Evolutionary conservation across 2,113 vertebrate species (phyloP).

Genomic region (Erythrocercus mccallii): DNA sequence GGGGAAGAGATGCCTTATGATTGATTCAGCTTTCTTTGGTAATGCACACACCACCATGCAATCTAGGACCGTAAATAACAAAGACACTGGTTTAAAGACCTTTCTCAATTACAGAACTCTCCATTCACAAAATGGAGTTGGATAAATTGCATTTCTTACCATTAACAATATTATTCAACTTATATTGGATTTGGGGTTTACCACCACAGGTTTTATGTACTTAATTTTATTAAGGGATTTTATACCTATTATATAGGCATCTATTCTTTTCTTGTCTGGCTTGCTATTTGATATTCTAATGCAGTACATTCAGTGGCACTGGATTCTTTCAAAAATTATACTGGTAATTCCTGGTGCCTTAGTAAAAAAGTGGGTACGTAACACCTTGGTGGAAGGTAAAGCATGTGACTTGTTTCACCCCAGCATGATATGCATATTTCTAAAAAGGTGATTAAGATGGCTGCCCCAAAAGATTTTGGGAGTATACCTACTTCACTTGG

Average conservation of each 20-base stretch:
- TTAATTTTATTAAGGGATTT: conserved; percentile 62
- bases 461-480: conserved; percentile 62
- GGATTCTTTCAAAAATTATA: conserved; percentile 19
- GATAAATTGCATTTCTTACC: not conserved
- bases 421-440: not conserved
- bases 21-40: not conserved
- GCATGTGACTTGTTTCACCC: conserved; percentile 15
- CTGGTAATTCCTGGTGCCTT: conserved; percentile 64
- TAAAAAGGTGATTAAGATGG: conserved; percentile 40
- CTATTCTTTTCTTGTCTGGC: conserved; percentile 36
- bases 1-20: not conserved
- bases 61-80: not conserved
- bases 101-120: not conserved
- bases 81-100: not conserved
- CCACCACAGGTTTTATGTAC: conserved; percentile 57
- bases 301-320: conserved; percentile 18
- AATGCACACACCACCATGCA: not conserved
- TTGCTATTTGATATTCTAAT: conserved; percentile 50
- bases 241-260: conserved; percentile 70
- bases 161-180: not conserved
- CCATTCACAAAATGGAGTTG: not conserved
- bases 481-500: not conserved
- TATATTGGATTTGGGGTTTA: conserved; percentile 16
- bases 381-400: conserved; percentile 34
- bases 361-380: conserved; percentile 58